Evolutionary conservation across 2,888 invertebrate genomes (phyloP), one percentile per base, ranked within the genome.

Genomic region (Scelioninae gen. 2): DNA sequence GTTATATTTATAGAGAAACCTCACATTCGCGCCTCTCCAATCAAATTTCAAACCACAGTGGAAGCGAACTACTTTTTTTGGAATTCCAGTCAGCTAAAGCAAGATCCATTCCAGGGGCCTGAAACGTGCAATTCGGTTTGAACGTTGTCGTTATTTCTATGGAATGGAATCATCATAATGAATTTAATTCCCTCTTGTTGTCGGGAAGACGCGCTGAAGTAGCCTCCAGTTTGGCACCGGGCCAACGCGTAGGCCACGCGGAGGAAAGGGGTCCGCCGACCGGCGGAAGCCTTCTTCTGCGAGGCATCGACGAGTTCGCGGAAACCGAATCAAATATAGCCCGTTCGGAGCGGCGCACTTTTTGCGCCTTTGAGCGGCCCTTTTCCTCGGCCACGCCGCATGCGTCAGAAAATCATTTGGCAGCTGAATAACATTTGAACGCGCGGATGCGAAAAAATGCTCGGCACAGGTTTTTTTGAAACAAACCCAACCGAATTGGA

Each of bases 251-350:
- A 74, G 73, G 65, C 73, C 31, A 63, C 11, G 41, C n/a, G 16
- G 63, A 53, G 25, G 61, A 46, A 39, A 33, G 10, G 15, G 58
- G 64, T 68, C 35, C 22, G 48, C 28, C 13, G 41, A 53, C 57
- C 65, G 60, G 69, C 73, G 70, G 65, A 74, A 70, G 74, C 70
- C 55, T 65, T 65, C 69, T 64, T 65, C 69, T 65, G 69, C 69
- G 65, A 70, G 74, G 72, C 73, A 74, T 69, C 53, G 65, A 64
- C 48, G 63, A 72, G 67, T 76, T 75, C 69, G 68, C 68, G 73
- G 71, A 71, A 73, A 58, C 63, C 31, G 67, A 68, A 74, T 69
- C 75, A 74, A 75, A 74, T 77, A 73, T 73, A 75, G 72, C 69
- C 72, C 22, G 33, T 71, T 68, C 67, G 71, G 39, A 25, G 13